A percentile compares a stretch with the other conserved stretches of the same genome.
Conservation (phyloP, 2,113 vertebrate species). For the Miniopterus natalensis region DNA sequence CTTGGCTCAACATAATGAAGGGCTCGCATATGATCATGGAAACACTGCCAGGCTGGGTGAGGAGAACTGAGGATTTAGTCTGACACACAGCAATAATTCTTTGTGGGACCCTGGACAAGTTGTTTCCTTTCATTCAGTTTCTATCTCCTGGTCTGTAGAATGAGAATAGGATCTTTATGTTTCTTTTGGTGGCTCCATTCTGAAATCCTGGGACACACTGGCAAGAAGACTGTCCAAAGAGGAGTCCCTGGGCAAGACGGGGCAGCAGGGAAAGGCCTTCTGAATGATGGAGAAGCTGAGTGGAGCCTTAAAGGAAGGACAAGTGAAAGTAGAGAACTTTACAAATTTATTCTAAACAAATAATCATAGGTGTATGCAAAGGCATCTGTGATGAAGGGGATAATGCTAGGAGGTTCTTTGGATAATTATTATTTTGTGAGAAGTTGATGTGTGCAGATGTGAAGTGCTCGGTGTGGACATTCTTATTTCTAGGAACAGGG, state of each 20-base stretch:
- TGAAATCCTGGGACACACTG: neutral
- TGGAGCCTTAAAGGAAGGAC: neutral
- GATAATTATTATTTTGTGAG: neutral
- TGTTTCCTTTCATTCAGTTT: neutral
- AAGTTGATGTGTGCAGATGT: neutral
- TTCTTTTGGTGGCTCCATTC: neutral
- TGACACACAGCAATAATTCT: neutral
- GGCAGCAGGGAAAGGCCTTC: neutral
- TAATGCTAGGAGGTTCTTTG: neutral
- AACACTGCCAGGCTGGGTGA: slow-evolving; percentile 30
- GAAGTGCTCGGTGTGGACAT: neutral
- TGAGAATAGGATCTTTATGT: neutral
- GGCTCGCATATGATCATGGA: neutral
- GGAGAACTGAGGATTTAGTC: neutral
- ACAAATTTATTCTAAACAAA: neutral
- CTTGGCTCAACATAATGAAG: neutral
- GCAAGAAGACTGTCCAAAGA: neutral
- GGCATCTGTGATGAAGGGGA: neutral
- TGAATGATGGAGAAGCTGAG: neutral
- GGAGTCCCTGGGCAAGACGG: neutral
- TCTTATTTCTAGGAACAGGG: slow-evolving; percentile 52
- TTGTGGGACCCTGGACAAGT: neutral
- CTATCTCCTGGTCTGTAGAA: neutral
- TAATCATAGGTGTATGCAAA: neutral
- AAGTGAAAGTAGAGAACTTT: neutral